Percentiles rank a stretch among this genome's conserved stretches.
phyloP scores from a whole-genome alignment of 92 coral and sea anemone genomes.

The Siderastrea siderea region DNA sequence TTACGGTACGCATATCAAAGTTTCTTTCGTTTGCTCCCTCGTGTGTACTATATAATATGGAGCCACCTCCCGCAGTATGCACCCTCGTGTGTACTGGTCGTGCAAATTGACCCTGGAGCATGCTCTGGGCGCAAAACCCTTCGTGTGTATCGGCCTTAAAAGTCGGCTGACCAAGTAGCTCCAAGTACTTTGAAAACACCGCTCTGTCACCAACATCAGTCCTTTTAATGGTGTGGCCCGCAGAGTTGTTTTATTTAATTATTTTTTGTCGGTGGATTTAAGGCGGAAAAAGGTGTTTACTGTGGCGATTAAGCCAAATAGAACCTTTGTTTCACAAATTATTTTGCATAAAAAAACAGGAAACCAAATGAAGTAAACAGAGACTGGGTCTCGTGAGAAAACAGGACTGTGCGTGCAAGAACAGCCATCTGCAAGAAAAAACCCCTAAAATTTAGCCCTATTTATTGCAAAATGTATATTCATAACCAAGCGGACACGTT shows the following conservation, averaged over 20 bases:
- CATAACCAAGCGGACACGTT: too few relatives aligned
- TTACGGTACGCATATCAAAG: too few relatives aligned
- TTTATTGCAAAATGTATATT: too few relatives aligned
- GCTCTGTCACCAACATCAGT: neutral
- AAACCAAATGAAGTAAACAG: constrained; percentile 10
- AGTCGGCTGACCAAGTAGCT: neutral
- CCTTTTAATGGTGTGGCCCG: neutral
- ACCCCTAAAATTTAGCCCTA: too few relatives aligned
- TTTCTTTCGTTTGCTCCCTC: too few relatives aligned
- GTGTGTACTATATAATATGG: too few relatives aligned
- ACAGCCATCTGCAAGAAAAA: too few relatives aligned
- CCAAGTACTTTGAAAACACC: neutral
- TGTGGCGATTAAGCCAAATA: constrained; percentile 6
- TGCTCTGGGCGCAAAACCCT: too few relatives aligned
- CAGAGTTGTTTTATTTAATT: constrained; percentile 12
- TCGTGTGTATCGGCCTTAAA: too few relatives aligned
- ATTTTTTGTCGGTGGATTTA: neutral
- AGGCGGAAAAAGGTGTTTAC: constrained; percentile 10
- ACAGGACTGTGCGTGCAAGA: neutral
- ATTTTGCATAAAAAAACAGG: constrained; percentile 35
- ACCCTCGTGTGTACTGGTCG: too few relatives aligned
- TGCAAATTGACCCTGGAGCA: too few relatives aligned
- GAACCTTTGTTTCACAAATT: constrained; percentile 20
- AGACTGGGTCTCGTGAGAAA: constrained; percentile 38
- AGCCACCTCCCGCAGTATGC: too few relatives aligned